These are phyloP conservation scores for Rhinopomastus cyanomelas DNA, from an alignment of 2,113 vertebrate species.

Conservation along the genomic window DNA sequence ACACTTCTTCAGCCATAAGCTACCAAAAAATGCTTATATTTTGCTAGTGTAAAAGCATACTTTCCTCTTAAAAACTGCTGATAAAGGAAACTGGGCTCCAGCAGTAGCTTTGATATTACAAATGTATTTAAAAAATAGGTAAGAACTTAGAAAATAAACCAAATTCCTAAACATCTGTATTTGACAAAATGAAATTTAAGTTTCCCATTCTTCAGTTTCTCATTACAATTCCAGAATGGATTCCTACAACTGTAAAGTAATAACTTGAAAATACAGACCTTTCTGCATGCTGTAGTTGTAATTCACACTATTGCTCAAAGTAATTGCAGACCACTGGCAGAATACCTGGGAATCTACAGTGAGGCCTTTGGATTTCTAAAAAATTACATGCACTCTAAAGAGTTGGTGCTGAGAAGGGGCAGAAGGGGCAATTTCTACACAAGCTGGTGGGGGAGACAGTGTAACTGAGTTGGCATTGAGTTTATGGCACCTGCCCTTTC, in stretches of 20 bases:
- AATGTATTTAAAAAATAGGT: neutral
- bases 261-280: neutral
- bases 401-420: neutral
- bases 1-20: accelerated
- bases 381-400: accelerated
- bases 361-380: neutral
- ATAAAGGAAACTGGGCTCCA: neutral
- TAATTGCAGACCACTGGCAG: neutral
- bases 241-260: neutral
- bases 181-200: neutral
- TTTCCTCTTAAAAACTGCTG: neutral
- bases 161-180: neutral
- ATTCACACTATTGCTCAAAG: neutral
- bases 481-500: neutral
- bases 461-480: accelerated
- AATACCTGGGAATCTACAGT: neutral
- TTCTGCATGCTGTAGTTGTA: neutral
- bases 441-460: accelerated
- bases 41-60: neutral
- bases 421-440: neutral
- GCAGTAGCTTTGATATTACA: neutral
- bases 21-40: neutral
- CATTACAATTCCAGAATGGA: neutral
- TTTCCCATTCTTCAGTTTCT: neutral
- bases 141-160: neutral